Percentiles rank a stretch among this genome's conserved stretches.
Conservation (phyloP, 2,113 vertebrate genomes). For the Galbula dea region DNA sequence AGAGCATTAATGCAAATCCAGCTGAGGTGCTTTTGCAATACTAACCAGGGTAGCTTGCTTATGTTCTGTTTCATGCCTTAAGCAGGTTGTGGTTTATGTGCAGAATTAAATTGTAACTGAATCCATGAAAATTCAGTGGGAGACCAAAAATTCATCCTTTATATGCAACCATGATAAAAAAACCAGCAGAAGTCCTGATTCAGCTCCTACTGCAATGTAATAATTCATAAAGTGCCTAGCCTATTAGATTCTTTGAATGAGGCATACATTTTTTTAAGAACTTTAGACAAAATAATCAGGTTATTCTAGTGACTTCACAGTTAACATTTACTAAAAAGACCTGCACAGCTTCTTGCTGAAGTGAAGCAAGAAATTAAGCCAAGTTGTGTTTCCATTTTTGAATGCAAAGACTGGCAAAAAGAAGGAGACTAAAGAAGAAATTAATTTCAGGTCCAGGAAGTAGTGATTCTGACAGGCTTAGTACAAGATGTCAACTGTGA, state of each 20-base stretch:
- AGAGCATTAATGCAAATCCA: neutral
- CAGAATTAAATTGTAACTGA: neutral
- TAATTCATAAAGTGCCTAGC: neutral
- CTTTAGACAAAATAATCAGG: neutral
- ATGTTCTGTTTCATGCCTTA: neutral
- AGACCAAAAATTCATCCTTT: neutral
- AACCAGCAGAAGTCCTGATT: neutral
- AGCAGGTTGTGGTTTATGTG: neutral
- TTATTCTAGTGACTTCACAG: neutral
- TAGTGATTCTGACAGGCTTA: neutral
- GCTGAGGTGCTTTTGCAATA: neutral
- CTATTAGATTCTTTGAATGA: neutral
- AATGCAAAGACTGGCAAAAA: neutral
- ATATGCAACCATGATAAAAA: neutral
- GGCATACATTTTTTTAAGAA: neutral
- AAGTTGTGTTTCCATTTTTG: conserved; percentile 4
- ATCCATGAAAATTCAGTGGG: neutral
- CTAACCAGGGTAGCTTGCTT: neutral
- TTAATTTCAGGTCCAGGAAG: neutral
- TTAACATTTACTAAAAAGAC: neutral
- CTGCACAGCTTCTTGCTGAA: neutral
- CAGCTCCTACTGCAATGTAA: neutral
- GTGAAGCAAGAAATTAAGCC: neutral
- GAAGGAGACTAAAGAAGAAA: neutral
- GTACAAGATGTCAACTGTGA: neutral